Evolutionary conservation across 35 echinoderm and acorn worm genomes (phyloP), one percentile per base, ranked within the genome.

Genomic region (Strongylocentrotus purpuratus): DNA sequence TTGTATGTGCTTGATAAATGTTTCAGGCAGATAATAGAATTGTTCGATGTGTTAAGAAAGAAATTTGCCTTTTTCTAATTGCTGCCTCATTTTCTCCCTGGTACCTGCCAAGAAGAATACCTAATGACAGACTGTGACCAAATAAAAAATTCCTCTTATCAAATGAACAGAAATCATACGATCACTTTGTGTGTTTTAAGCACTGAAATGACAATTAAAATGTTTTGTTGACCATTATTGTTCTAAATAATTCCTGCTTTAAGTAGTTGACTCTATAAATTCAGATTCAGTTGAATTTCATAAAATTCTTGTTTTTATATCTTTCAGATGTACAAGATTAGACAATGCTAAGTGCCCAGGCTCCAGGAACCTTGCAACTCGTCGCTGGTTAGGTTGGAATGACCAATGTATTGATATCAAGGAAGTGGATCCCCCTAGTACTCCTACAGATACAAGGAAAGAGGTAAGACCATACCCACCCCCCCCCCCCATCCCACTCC

Each of bases 361-460:
- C 59, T 85, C 94, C 4, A 48, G 61, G 11, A 58, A 94, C 52
- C 85, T 87, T 35, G 13, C 32, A 32, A 95, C 94, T 20, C 85
- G 87, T 52, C 94, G 85, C 41, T 95, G 94, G 94, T 28, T 95
- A 88, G 94, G 85, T 48, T 33, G 46, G 71, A 95, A 55, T 89
- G 31, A 48, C 94, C 28, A 46, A 12, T 95, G 94, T 33, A 95
- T 95, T 31, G 41, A 50, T 20, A 90, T 95, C 94, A 85, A 95
- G 59, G 85, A 85, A 52, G 94, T 95, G 32, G 87, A 85, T 41
- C 94, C 94, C 33, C 85, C 94, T 48, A 95, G 94, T 46, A 95
- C 87, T 88, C 94, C 94, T 32, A 95, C 33, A 22, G 94, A 95
- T 46, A 50, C 94, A 25, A 31, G 33, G 20, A 85, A 22, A 70